A percentile compares a stretch with the other conserved stretches of the same genome.
phyloP scores from a whole-genome alignment of 2,888 invertebrate species.

The Danaus chrysippus region DNA sequence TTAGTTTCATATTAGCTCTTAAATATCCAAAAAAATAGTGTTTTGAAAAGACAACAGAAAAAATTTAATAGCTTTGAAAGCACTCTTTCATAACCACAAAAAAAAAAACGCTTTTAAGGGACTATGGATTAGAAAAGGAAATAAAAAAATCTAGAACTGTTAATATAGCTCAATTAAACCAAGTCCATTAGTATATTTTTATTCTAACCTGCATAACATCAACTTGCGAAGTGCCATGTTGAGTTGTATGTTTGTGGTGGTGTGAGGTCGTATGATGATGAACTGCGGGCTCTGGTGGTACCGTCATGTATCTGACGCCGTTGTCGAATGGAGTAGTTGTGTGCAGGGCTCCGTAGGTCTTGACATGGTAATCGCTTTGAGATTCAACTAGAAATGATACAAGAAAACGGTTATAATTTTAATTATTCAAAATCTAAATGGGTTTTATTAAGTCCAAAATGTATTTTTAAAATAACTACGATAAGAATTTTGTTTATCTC shows the following conservation, averaged over 20 bases:
- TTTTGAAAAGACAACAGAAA: no score
- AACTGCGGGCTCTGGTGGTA: slow-evolving; percentile 59
- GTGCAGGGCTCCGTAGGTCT: slow-evolving; percentile 67
- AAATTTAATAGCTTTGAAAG: no score
- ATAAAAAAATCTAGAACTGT: neutral
- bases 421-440: neutral
- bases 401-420: neutral
- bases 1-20: no score
- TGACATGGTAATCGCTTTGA: slow-evolving; percentile 90
- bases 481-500: no score
- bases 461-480: neutral
- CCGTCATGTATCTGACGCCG: slow-evolving; percentile 69
- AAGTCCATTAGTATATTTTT: no score
- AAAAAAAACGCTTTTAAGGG: no score
- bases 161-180: neutral
- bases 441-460: neutral
- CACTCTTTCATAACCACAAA: no score
- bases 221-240: slow-evolving; percentile 38
- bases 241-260: slow-evolving; percentile 60
- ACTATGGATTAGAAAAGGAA: no score
- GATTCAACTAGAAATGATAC: slow-evolving; percentile 84
- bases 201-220: slow-evolving; percentile 37
- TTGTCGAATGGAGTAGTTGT: slow-evolving; percentile 67
- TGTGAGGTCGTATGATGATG: slow-evolving; percentile 68
- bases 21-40: no score